Base-by-base conservation (phyloP, 2,888 invertebrate genomes). In the Rhyacophila evoluta region DNA sequence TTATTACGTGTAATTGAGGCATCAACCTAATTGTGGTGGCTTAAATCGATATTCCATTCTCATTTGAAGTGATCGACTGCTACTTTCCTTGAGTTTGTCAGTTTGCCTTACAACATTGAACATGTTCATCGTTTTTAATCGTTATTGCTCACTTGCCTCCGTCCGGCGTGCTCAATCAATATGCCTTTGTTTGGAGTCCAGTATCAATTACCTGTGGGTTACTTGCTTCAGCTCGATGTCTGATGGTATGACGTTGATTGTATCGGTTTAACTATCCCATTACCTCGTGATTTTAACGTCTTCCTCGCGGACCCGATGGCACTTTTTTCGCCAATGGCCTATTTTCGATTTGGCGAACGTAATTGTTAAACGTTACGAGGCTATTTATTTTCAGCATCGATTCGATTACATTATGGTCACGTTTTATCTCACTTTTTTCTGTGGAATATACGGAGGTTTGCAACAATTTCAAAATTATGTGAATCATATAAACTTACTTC, bases 191-290 rank as follows among this genome's bases (percentile, higher is more conserved):
- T 55, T 55, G 55, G 55, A 55, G 19, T 55, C 55, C 25, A 19
- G 55, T 55, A 55, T 55, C 55, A 55, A 55, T 55, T 55, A 55
- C 55, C 19, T 55, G 55, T 55, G 55, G 55, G 55, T 55, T 55
- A 55, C 55, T 55, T 55, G 25, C 55, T 8, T 19, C 15, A 8
- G 55, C 55, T 25, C 25, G 15, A 6, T 19, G 10, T 55, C 55
- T 1, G 55, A 55, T 55, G 55, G 55, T 19, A 1, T 55, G 55
- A 10, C 55, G 55, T 55, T 55, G 55, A 55, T 55, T 10, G 55
- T 55, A 55, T 55, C 55, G 25, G 19, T 55, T 55, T 55, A 55
- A 55, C 25, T 55, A 15, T 19, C 19, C 55, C 55, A 55, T 55
- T 55, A 55, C 55, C 19, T 15, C 55, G 55, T 55, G 55, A 55